Evolutionary conservation across 2,113 vertebrate species (phyloP), one percentile per base, ranked within the genome.

Genomic region (Numida meleagris): DNA sequence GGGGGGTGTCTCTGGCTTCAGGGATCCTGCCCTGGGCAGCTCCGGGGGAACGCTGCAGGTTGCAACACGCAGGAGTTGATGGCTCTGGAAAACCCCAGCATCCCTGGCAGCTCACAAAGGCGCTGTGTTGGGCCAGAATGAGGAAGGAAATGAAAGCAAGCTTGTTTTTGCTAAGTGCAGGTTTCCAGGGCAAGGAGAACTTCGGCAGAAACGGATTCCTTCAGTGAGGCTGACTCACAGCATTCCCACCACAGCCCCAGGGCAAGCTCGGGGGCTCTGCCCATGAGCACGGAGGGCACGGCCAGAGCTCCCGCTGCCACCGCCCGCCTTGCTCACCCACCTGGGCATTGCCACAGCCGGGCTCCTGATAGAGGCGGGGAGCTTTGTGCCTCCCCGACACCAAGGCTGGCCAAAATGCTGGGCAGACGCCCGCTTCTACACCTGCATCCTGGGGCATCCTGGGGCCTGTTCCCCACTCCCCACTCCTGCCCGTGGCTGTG

Each of bases 1-100:
- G 2, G 0, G 2, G 66, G 33, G 8, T 42, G 33, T 6, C 67
- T 8, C 1, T 29, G 46, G 68, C 24, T 2, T 2, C 13, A 2
- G 59, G 40, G 46, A 51, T 10, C 20, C 45, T 17, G 36, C 34
- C 48, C 21, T 14, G 19, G 77, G 12, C 20, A 73, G 65, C 0
- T 0, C 71, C 13, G 12, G 14, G 5, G 33, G 17, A 12, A 21
- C 27, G 29, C 4, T 4, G 5, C n/a, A 14, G 8, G 14, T 82
- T 89, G 68, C 6, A 0, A 17, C 12, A 50, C 8, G 16, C 5
- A 0, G 16, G 38, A 65, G 14, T 0, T 59, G 18, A n/a, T 25
- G 33, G 2, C 2, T 31, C 27, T 57, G 90, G 93, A 62, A 94
- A 93, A 27, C 9, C 82, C 63, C 75, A 12, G 7, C 1, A 0